Evolutionary conservation across 2,113 vertebrate genomes (phyloP).

Genomic region (Urocitellus parryii): DNA sequence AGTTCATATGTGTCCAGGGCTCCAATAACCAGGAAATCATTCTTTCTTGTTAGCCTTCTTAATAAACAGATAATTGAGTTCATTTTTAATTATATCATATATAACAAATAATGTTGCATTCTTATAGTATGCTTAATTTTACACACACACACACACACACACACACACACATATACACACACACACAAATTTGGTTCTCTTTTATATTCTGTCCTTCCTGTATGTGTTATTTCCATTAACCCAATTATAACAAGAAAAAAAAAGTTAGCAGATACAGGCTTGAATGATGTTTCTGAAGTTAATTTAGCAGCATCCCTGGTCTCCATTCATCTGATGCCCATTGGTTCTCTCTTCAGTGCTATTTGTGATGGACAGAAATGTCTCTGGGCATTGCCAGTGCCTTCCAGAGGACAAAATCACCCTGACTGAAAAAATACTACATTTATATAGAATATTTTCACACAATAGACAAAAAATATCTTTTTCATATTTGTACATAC

Average conservation of each 20-base stretch:
- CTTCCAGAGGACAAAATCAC: neutral
- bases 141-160: neutral
- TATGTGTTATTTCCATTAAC: neutral
- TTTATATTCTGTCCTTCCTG: neutral
- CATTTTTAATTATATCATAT: slow-evolving; percentile 14
- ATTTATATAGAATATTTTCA: slow-evolving; percentile 25
- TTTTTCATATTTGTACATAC: neutral
- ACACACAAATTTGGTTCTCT: neutral
- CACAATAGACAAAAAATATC: slow-evolving; percentile 24
- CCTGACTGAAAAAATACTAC: neutral
- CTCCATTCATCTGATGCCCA: neutral
- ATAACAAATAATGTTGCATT: neutral
- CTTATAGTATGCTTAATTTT: neutral
- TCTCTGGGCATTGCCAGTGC: neutral
- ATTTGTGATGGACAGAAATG: neutral
- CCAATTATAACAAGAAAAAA: neutral
- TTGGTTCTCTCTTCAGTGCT: neutral
- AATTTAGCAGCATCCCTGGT: neutral
- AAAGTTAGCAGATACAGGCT: neutral
- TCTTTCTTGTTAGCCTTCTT: slow-evolving; percentile 21
- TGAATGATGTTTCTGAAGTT: slow-evolving; percentile 23
- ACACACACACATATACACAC: neutral
- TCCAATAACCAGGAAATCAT: neutral
- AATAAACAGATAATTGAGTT: slow-evolving; percentile 24
- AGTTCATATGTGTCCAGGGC: neutral